Percentiles rank a stretch among this genome's conserved stretches.
Evolutionary conservation across 2,797 vertebrate species (phyloP).

Genomic region (Cirrhinus mrigala): DNA sequence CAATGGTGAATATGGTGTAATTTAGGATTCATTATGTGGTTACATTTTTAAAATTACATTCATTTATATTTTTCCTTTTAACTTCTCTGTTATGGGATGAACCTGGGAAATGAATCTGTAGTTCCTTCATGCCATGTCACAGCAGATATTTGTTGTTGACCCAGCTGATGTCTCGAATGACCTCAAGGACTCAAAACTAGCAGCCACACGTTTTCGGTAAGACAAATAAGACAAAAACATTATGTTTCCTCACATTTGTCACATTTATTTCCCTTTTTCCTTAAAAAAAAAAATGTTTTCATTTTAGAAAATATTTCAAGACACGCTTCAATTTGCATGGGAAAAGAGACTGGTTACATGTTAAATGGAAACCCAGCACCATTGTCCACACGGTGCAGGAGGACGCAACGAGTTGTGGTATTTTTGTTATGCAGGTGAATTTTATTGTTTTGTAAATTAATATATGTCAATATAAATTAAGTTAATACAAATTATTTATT

Average conservation of each 20-base stretch:
- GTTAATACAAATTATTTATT: too few relatives aligned
- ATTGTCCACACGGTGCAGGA: constrained; percentile 4
- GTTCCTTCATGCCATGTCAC: constrained; percentile 16
- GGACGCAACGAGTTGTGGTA: constrained; percentile 9
- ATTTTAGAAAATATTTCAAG: not conserved
- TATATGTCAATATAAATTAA: not conserved
- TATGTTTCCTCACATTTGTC: not conserved
- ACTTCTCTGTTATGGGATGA: not conserved
- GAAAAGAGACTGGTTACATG: not conserved
- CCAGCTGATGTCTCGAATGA: not conserved
- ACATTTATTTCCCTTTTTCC: not conserved
- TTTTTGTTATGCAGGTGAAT: constrained; percentile 11
- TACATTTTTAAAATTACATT: not conserved
- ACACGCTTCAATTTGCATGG: not conserved
- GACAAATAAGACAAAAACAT: not conserved
- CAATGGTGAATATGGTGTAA: not conserved
- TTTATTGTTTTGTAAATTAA: not conserved
- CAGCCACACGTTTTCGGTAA: not conserved
- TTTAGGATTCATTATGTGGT: not conserved
- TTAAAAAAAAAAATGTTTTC: not conserved
- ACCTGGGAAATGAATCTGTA: not conserved
- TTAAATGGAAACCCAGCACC: not conserved
- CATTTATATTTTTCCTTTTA: not conserved
- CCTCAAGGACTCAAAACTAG: not conserved
- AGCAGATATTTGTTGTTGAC: constrained; percentile 13